These are phyloP conservation scores for Halictus rubicundus DNA, from an alignment of 1,140 invertebrate species.

Conservation along the genomic window DNA sequence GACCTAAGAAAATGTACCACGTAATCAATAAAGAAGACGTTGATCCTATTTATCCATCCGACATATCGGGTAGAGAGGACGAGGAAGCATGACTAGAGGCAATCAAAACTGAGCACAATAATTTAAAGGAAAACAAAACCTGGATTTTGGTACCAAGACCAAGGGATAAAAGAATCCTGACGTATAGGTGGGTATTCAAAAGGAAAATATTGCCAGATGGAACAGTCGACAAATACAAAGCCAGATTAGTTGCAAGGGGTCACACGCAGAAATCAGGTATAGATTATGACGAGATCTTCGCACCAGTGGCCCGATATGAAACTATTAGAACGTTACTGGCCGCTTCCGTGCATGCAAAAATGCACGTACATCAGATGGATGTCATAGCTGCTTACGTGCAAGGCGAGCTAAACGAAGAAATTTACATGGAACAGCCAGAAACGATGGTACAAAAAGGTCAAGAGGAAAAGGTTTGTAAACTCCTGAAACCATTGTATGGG, in stretches of 20 bases:
- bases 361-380: too few relatives aligned
- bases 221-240: slow-evolving; percentile 55
- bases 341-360: too few relatives aligned
- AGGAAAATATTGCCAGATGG: neutral
- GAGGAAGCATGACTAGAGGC: slow-evolving; percentile 10
- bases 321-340: too few relatives aligned
- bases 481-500: slow-evolving; percentile 10
- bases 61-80: neutral
- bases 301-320: too few relatives aligned
- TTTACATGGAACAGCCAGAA: neutral
- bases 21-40: too few relatives aligned
- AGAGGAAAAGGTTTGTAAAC: slow-evolving; percentile 4
- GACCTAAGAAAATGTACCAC: slow-evolving; percentile 14
- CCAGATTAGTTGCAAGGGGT: slow-evolving; percentile 66
- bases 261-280: slow-evolving; percentile 50
- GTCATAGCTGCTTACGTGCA: too few relatives aligned
- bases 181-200: slow-evolving; percentile 30
- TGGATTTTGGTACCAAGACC: slow-evolving; percentile 68
- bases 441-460: neutral
- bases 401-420: too few relatives aligned
- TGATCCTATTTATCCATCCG: neutral
- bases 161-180: slow-evolving; percentile 64
- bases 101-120: slow-evolving; percentile 14
- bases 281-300: too few relatives aligned
- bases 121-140: slow-evolving; percentile 61